Evolutionary conservation across 2,888 invertebrate species (phyloP), one percentile per base, ranked within the genome.

Genomic region (Pemphredon lugubris): DNA sequence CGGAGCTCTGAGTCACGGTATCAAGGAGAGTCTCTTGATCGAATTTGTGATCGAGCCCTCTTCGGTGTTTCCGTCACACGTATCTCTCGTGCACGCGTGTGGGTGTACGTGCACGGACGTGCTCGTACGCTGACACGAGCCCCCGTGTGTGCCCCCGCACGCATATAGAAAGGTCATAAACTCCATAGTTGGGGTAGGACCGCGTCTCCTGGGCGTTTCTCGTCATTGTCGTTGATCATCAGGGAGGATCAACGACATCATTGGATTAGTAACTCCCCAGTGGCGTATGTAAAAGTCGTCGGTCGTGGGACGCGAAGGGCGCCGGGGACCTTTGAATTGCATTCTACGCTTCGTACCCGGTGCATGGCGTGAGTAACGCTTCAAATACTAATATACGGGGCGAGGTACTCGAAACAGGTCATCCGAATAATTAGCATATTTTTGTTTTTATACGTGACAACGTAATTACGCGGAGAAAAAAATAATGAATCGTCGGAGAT

Each of bases 161-260:
- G 32, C 16, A 40, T 30, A 21, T 34, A 54, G 45, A 13, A 44
- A 47, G 59, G 30, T 53, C 48, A 48, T 60, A 23, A 64, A 47
- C 32, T 50, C 40, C 18, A n/a, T n/a, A 32, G 69, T 57, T 68
- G 63, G 59, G 74, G 57, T 64, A 66, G 65, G 66, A 44, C 59
- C 59, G 65, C 50, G 66, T 74, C 70, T 60, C 66, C 18, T 40
- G 66, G 74, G 75, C 57, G 59, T 67, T 60, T 53, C 63, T 54
- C 63, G 14, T 75, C 71, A 71, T 75, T 75, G 59, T 54, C 63
- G 14, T 75, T 67, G 67, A 75, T 75, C 71, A 75, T 75, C 71
- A 64, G 40, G 48, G 48, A 51, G 67, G 75, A 75, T 75, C 68
- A 73, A 68, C 73, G 60, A 58, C 60, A 67, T 39, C 54, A 61